phyloP scores from a whole-genome alignment of 2,888 invertebrate species.

The Drosophila falleni region DNA sequence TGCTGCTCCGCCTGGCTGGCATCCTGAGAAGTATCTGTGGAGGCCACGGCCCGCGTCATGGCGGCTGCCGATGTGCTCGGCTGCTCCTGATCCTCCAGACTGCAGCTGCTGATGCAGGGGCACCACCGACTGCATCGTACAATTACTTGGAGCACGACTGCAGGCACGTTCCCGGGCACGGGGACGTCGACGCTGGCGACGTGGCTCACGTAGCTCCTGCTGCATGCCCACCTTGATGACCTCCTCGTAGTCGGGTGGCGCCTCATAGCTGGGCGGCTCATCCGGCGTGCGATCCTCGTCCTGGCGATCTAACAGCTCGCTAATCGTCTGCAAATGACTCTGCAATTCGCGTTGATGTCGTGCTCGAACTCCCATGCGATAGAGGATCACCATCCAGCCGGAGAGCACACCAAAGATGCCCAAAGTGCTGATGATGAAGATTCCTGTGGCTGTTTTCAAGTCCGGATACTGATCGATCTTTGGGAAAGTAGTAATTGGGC shows the following conservation, averaged over 20 bases:
- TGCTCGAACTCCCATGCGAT: conserved; percentile 88
- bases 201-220: conserved; percentile 83
- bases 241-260: conserved; percentile 90
- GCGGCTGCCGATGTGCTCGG: conserved; percentile 83
- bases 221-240: conserved; percentile 87
- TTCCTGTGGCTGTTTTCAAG: conserved; percentile 88
- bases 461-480: conserved; percentile 89
- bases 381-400: conserved; percentile 88
- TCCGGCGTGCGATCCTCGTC: conserved; percentile 83
- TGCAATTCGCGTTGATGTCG: conserved; percentile 89
- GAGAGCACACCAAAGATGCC: conserved; percentile 88
- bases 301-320: conserved; percentile 87
- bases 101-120: conserved; percentile 68
- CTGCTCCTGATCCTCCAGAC: conserved; percentile 62
- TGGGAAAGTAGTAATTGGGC: conserved; percentile 91
- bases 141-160: conserved; percentile 71
- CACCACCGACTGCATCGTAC: conserved; percentile 71
- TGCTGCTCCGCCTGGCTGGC: conserved; percentile 50
- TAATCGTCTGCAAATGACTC: conserved; percentile 89
- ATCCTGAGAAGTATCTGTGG: conserved; percentile 63
- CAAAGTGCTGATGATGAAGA: conserved; percentile 88
- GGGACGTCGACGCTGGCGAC: conserved; percentile 76
- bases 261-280: conserved; percentile 90
- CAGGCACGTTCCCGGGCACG: conserved; percentile 65
- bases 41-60: conserved; percentile 68